These are phyloP conservation scores for Eilema griseolum DNA, from an alignment of 2,888 invertebrate species.

Conservation along the genomic window DNA sequence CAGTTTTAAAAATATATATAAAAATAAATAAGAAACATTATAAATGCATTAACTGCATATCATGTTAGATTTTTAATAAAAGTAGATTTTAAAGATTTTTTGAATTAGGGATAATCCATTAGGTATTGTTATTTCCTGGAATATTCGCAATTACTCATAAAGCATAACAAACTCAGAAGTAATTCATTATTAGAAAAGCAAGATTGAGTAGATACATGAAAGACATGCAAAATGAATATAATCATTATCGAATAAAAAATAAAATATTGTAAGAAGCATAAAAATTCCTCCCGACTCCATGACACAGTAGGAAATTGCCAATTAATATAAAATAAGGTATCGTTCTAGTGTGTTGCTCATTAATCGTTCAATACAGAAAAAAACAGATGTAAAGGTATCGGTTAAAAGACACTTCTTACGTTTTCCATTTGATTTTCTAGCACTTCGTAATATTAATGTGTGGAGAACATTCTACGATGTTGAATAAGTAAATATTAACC, in stretches of 20 bases:
- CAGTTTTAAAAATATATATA: too few relatives aligned
- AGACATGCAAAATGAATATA: background rate
- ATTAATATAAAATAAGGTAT: background rate
- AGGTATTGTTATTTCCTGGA: background rate
- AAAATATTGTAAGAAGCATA: background rate
- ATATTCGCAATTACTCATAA: background rate
- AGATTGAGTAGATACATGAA: background rate
- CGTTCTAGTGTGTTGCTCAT: constrained; percentile 13
- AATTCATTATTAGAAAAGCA: background rate
- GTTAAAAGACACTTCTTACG: constrained; percentile 23
- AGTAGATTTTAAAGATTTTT: too few relatives aligned
- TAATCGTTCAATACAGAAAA: constrained; percentile 19
- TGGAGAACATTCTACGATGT: background rate
- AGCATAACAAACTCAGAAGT: background rate
- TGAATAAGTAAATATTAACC: background rate
- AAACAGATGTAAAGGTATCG: background rate
- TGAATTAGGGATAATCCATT: background rate
- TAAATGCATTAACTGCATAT: too few relatives aligned
- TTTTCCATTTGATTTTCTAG: background rate
- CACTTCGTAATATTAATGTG: background rate
- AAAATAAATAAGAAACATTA: too few relatives aligned
- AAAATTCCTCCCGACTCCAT: background rate
- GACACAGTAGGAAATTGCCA: background rate
- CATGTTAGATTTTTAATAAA: too few relatives aligned
- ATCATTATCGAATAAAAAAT: background rate